Percentiles rank a stretch among this genome's conserved stretches.
Evolutionary conservation across 1,140 invertebrate genomes (phyloP).

Genomic region (Phymorhynchus buccinoides): DNA sequence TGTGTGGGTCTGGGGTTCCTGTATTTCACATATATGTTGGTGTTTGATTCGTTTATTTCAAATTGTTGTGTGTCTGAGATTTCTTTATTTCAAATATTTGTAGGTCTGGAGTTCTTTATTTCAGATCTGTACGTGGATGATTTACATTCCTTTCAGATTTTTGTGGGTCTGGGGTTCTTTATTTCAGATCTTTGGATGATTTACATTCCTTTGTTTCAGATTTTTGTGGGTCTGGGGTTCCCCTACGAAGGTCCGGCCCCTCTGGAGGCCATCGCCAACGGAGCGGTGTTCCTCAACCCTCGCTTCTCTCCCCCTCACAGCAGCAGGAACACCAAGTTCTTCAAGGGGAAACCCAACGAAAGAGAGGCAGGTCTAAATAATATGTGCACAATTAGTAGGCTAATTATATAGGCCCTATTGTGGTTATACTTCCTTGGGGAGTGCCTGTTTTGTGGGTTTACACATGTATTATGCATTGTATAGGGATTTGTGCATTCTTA

Average conservation of each 20-base stretch:
- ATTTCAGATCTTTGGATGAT: conserved; percentile 71
- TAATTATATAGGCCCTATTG: too few species aligned
- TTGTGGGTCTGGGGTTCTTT: neutral
- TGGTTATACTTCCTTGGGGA: too few species aligned
- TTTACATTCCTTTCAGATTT: neutral
- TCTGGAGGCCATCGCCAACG: conserved; percentile 74
- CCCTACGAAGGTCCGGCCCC: conserved; percentile 75
- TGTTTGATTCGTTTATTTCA: neutral
- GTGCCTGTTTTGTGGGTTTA: too few species aligned
- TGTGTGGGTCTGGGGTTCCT: too few species aligned
- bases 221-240: conserved; percentile 75
- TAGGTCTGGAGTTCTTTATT: too few species aligned
- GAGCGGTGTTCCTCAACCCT: conserved; percentile 74
- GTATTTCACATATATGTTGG: neutral
- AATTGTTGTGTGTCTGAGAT: too few species aligned
- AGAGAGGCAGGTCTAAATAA: conserved; percentile 69
- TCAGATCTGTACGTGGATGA: neutral
- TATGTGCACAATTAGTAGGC: too few species aligned
- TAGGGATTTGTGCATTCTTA: too few species aligned
- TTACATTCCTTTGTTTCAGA: conserved; percentile 51
- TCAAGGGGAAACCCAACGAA: conserved; percentile 74
- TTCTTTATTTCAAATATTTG: too few species aligned
- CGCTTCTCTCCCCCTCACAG: conserved; percentile 72
- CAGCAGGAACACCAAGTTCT: conserved; percentile 71
- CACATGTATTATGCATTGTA: too few species aligned